phyloP scores from a whole-genome alignment of 2,113 vertebrate species.

The Lasiurus cinereus region DNA sequence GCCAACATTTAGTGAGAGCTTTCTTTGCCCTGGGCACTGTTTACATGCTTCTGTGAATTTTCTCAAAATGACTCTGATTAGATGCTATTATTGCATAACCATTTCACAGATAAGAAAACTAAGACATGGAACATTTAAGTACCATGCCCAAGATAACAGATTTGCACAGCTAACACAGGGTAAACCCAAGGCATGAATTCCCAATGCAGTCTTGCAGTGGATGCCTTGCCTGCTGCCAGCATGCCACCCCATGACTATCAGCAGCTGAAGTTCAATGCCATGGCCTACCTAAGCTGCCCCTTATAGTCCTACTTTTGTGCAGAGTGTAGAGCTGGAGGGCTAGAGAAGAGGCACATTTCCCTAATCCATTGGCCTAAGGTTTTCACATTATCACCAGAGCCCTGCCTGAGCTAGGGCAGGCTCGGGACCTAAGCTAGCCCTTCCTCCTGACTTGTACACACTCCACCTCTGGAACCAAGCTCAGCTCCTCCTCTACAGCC shows the following conservation, averaged over 20 bases:
- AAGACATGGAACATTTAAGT: neutral
- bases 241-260: accelerated
- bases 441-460: neutral
- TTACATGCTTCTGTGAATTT: neutral
- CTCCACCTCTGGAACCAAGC: neutral
- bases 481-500: neutral
- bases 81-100: neutral
- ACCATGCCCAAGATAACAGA: neutral
- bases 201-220: neutral
- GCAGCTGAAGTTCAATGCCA: too few relatives aligned
- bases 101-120: neutral
- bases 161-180: neutral
- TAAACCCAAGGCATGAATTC: neutral
- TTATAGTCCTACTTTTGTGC: neutral
- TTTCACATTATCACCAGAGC: neutral
- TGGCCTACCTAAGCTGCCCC: neutral
- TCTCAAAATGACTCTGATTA: neutral
- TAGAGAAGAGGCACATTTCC: neutral
- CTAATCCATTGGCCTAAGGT: neutral
- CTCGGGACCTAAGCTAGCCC: too few relatives aligned
- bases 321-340: neutral
- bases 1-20: neutral
- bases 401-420: neutral
- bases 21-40: neutral
- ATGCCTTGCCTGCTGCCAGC: accelerated